Evolutionary conservation across 2,113 vertebrate genomes (phyloP).

Genomic region (Anas platyrhynchos): DNA sequence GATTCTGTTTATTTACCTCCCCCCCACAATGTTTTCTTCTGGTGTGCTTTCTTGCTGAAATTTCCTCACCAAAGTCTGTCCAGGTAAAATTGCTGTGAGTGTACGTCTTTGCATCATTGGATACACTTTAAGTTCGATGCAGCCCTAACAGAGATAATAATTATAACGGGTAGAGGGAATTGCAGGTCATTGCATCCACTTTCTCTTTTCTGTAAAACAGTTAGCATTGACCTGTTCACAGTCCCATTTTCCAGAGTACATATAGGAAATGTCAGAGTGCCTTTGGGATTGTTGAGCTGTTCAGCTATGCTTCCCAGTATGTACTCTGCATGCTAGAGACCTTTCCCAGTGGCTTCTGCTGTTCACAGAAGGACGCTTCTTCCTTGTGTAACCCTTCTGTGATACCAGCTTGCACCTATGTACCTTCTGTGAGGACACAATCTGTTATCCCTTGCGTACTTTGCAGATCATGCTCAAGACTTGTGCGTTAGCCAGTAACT

Average conservation of each 20-base stretch:
- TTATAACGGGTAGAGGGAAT: not conserved
- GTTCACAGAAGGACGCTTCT: not conserved
- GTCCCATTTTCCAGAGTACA: not conserved
- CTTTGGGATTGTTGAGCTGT: not conserved
- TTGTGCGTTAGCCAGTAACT: not conserved
- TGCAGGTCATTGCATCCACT: not conserved
- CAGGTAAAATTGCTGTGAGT: not conserved
- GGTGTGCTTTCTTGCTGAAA: not conserved
- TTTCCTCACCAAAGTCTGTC: not conserved
- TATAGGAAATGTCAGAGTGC: not conserved
- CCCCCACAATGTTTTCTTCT: not conserved
- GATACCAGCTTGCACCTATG: not conserved
- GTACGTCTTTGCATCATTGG: not conserved
- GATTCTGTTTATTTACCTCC: not conserved
- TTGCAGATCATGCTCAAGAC: not conserved
- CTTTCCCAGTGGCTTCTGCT: not conserved
- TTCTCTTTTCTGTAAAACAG: not conserved
- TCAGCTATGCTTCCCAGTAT: not conserved
- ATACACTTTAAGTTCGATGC: not conserved
- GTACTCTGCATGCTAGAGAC: not conserved
- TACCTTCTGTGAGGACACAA: not conserved
- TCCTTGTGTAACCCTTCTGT: not conserved
- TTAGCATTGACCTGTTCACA: not conserved
- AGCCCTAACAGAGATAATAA: not conserved
- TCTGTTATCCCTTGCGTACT: not conserved